Base-by-base conservation (phyloP, 2,888 invertebrate genomes). In the Chironomus tentans region DNA sequence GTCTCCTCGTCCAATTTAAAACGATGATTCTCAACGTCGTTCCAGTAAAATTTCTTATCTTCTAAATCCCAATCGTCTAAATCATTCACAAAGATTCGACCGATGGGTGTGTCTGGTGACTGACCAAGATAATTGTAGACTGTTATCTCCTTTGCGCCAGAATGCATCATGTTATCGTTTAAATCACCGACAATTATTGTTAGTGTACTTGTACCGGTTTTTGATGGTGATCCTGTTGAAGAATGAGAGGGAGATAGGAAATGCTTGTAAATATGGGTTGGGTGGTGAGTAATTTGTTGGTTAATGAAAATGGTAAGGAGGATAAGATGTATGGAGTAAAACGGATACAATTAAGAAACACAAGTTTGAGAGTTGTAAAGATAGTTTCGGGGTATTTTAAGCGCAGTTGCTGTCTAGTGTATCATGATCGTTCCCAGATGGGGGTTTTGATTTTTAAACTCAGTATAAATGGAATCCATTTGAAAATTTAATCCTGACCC, bases 21-120 rank as follows among this genome's bases (percentile, higher is more conserved):
- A 78, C 86, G 85, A 0, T 88, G 87, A 82, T 91, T 89, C 78
- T 89, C 88, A 46, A 85, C 81, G 12, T 87, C 86, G 77, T 90
- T 90, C 90, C 91, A 91, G 79, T 89, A 90, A 82, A 92, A 94
- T 78, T 90, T 90, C 82, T 94, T 94, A 82, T 94, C 93, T 0
- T 89, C 89, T 74, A 92, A 83, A 82, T 94, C 94, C 94, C 94
- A 94, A 81, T 94, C 94, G 83, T 94, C 94, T 77, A 90, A 83
- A 82, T 94, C 94, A 81, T 91, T 90, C 1, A 93, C 93, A 82
- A 92, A 93, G 18, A 93, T 93, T 73, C 90, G 85, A 22, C 93
- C 93, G 78, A 93, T 90, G 79, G 88, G 88, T 0, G 91, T 89
- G 78, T 88, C 90, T 46, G 88, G 89, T 71, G 90, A 87, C 82